Evolutionary conservation across 1,140 invertebrate genomes (phyloP).

Genomic region (Dufourea novaeangliae): DNA sequence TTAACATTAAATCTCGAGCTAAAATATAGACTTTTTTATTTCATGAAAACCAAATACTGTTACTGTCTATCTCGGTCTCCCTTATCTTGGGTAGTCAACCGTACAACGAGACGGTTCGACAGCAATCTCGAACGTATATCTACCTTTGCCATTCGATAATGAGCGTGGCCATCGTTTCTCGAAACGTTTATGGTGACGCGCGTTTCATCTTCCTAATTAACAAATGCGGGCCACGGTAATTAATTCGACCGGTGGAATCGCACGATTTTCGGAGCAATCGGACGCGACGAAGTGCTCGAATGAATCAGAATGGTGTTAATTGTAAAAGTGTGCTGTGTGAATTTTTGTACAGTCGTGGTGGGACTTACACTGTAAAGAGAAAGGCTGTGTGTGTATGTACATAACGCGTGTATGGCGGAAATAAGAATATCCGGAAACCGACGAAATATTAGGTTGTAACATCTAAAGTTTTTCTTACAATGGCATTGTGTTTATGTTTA

Average conservation of each 20-base stretch:
- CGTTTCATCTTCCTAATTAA: slow-evolving; percentile 28
- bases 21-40: too few species aligned
- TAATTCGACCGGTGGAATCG: background rate
- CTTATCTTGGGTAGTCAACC: slow-evolving; percentile 4
- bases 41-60: too few species aligned
- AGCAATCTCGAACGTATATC: background rate
- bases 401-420: slow-evolving; percentile 8
- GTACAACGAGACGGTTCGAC: background rate
- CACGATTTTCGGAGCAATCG: background rate
- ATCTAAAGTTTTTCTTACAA: too few species aligned
- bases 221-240: background rate
- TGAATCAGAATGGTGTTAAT: too few species aligned
- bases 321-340: too few species aligned
- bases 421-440: too few species aligned
- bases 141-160: background rate
- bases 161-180: background rate
- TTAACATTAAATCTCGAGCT: too few species aligned
- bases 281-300: too few species aligned
- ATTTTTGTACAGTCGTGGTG: slow-evolving; percentile 16
- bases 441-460: too few species aligned
- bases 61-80: too few species aligned
- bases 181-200: background rate
- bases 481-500: too few species aligned
- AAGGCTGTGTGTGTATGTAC: background rate
- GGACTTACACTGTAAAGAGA: background rate